Evolutionary conservation across 2,113 vertebrate genomes (phyloP).

Genomic region (Ivindomyrus marchei): DNA sequence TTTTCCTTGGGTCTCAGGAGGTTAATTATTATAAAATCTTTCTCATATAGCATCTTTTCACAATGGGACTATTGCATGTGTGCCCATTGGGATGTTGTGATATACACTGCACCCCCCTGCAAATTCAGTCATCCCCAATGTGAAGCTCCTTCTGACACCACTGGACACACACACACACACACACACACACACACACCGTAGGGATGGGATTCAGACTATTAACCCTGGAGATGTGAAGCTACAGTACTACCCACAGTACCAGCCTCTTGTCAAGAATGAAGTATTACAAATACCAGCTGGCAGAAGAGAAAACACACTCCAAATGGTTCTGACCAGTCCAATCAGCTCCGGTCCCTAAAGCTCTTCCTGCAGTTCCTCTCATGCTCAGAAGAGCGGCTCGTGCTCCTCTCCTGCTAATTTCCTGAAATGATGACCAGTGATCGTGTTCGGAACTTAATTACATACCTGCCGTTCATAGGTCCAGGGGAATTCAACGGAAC

Average conservation of each 20-base stretch:
- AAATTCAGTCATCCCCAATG: neutral
- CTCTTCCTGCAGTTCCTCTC: neutral
- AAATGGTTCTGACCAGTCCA: neutral
- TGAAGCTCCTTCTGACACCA: neutral
- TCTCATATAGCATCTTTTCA: neutral
- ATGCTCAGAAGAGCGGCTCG: neutral
- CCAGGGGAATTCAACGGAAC: neutral
- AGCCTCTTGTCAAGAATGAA: neutral
- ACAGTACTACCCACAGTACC: neutral
- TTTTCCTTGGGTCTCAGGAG: no score
- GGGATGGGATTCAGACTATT: neutral
- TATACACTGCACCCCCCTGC: neutral
- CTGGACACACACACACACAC: neutral
- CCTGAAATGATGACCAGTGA: neutral
- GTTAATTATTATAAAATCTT: neutral
- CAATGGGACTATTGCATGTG: neutral
- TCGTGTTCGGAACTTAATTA: neutral
- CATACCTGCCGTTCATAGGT: neutral
- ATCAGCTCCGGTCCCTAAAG: neutral
- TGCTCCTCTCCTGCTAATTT: neutral
- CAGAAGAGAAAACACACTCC: neutral
- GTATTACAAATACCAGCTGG: neutral
- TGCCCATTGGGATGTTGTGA: neutral
- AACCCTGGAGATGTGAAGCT: neutral
- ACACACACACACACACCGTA: neutral